Evolutionary conservation across 2,797 vertebrate genomes (phyloP).

Genomic region (Cirrhinus molitorella): DNA sequence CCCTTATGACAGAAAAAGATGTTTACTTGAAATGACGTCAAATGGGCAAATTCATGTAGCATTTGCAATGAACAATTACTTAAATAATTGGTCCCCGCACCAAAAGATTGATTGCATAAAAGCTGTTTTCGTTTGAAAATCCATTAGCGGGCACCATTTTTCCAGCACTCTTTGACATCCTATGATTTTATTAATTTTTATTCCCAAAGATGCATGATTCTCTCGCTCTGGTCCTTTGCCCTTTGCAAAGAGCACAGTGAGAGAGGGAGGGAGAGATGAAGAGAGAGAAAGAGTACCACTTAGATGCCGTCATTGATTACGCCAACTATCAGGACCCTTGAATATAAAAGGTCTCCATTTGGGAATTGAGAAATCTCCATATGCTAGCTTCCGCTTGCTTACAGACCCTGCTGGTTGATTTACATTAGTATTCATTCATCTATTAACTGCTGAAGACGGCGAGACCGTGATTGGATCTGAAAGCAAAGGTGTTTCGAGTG

Average conservation of each 20-base stretch:
- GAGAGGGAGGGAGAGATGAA: conserved; percentile 57
- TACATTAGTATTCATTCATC: conserved; percentile 61
- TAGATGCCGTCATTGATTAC: conserved; percentile 74
- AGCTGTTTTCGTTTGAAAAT: conserved; percentile 86
- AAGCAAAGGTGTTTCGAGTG: conserved; percentile 53
- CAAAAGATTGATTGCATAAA: conserved; percentile 85
- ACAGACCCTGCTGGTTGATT: conserved; percentile 55
- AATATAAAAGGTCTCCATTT: conserved; percentile 61
- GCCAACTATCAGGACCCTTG: conserved; percentile 66
- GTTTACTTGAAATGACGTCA: conserved; percentile 73
- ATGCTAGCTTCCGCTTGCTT: conserved; percentile 51
- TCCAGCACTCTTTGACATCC: conserved; percentile 80
- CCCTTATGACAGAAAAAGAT: conserved; percentile 77
- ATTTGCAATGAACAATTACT: conserved; percentile 85
- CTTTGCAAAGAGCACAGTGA: conserved; percentile 74
- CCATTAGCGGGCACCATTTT: conserved; percentile 85
- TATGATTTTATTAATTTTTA: conserved; percentile 85
- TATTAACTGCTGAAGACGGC: conserved; percentile 52
- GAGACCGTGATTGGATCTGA: conserved; percentile 52
- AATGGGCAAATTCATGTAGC: conserved; percentile 83
- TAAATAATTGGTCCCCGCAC: conserved; percentile 85
- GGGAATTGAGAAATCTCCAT: conserved; percentile 64
- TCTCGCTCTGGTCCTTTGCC: conserved; percentile 70
- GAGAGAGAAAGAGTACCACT: conserved; percentile 74
- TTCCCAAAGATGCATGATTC: conserved; percentile 83